These are phyloP conservation scores for Ariolimax columbianus DNA, from an alignment of 2,888 invertebrate genomes.

Conservation along the genomic window DNA sequence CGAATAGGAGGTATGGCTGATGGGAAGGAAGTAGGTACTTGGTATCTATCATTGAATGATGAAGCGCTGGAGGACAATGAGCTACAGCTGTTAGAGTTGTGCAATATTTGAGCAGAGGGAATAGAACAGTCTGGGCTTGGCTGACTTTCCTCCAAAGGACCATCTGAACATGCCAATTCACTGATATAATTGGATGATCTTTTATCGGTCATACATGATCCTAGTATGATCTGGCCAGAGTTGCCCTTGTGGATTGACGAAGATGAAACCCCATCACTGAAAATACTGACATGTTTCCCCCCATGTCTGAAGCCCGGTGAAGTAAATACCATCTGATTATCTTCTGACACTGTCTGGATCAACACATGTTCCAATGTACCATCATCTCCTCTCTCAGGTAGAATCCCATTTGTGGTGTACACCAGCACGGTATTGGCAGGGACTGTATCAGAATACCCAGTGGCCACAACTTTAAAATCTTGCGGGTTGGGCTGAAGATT, in stretches of 20 bases:
- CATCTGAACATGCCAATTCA: not conserved
- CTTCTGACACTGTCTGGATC: not conserved
- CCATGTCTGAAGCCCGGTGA: not conserved
- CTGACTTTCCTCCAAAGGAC: not conserved
- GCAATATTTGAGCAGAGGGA: not conserved
- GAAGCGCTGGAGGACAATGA: not conserved
- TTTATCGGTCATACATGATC: not conserved
- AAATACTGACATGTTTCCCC: slow-evolving; percentile 3
- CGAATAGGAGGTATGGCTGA: slow-evolving; percentile 41
- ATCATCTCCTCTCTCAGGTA: not conserved
- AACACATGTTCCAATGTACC: slow-evolving; percentile 17
- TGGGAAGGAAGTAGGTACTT: slow-evolving; percentile 7
- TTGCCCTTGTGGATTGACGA: not conserved
- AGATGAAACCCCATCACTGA: not conserved
- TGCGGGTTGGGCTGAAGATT: slow-evolving; percentile 1
- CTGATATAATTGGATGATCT: not conserved
- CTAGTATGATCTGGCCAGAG: slow-evolving; percentile 22
- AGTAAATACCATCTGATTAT: not conserved
- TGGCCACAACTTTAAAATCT: slow-evolving; percentile 33
- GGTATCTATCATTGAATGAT: slow-evolving; percentile 8
- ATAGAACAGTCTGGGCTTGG: not conserved
- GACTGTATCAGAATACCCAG: slow-evolving; percentile 37
- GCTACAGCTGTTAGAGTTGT: not conserved
- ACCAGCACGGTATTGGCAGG: slow-evolving; percentile 42
- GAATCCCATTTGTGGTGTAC: slow-evolving; percentile 35